These are phyloP conservation scores for Acromyrmex heyeri DNA, from an alignment of 1,140 invertebrate genomes.

Conservation along the genomic window DNA sequence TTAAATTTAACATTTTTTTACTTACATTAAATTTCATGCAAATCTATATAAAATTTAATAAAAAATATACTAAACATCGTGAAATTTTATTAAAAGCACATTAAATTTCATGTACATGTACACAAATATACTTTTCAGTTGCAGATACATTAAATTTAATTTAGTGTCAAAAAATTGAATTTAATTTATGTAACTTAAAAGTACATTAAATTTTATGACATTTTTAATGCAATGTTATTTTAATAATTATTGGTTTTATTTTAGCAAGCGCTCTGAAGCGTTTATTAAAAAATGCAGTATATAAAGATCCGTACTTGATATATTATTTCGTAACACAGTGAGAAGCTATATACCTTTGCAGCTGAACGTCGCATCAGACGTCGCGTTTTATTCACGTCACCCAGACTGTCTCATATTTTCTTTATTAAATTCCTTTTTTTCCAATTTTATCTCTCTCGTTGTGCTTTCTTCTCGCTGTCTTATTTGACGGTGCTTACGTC, in stretches of 20 bases:
- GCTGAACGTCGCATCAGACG: slow-evolving; percentile 16
- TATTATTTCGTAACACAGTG: slow-evolving; percentile 43
- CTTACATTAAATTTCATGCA: too few species aligned
- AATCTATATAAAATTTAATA: too few species aligned
- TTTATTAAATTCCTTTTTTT: slow-evolving; percentile 27
- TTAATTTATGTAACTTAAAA: too few species aligned
- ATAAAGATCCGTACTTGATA: not conserved
- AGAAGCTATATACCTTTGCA: slow-evolving; percentile 25
- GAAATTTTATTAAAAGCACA: too few species aligned
- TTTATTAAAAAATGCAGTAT: slow-evolving; percentile 41
- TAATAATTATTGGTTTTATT: slow-evolving; percentile 11
- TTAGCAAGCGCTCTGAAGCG: not conserved
- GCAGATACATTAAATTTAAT: too few species aligned
- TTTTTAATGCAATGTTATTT: not conserved
- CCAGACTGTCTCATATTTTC: slow-evolving; percentile 26
- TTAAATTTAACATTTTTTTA: too few species aligned
- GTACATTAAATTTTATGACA: too few species aligned
- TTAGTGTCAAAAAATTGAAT: too few species aligned
- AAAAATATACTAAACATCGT: too few species aligned
- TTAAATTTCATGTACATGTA: too few species aligned
- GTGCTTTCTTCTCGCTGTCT: slow-evolving; percentile 12
- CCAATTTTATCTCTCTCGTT: slow-evolving; percentile 16
- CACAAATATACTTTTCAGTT: too few species aligned
- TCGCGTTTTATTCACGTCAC: slow-evolving; percentile 49
- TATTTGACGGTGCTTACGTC: slow-evolving; percentile 29